Evolutionary conservation across 2,113 vertebrate species (phyloP).

Genomic region (Rhabdornis inornatus): DNA sequence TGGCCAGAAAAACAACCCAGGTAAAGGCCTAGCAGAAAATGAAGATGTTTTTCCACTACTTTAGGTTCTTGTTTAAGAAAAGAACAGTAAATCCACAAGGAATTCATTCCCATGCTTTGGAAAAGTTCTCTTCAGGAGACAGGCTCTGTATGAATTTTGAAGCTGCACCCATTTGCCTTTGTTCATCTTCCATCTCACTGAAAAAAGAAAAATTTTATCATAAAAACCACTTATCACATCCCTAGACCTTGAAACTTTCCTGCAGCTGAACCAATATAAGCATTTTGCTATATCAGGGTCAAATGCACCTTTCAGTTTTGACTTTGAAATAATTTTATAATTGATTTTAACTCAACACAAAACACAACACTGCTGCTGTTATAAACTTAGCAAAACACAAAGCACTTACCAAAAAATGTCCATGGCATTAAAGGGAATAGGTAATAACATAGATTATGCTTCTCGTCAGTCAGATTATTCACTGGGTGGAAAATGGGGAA

Average conservation of each 20-base stretch:
- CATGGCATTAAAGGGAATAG: not conserved
- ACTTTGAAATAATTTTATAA: not conserved
- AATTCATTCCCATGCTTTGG: not conserved
- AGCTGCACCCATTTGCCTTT: not conserved
- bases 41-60: not conserved
- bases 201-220: not conserved
- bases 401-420: not conserved
- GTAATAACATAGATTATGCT: slow-evolving; percentile 16
- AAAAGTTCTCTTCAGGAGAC: not conserved
- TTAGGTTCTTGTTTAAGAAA: not conserved
- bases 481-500: not conserved
- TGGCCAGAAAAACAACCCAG: not conserved
- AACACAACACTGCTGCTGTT: not conserved
- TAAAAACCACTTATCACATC: not conserved
- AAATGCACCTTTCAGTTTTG: not conserved
- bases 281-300: not conserved
- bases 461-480: slow-evolving; percentile 29
- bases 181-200: not conserved
- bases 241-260: not conserved
- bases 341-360: not conserved
- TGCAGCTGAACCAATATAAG: not conserved
- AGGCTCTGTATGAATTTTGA: not conserved
- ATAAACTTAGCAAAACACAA: not conserved
- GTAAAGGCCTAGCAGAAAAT: not conserved
- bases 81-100: not conserved